A percentile compares a stretch with the other conserved stretches of the same genome.
Conservation (phyloP, 2,113 vertebrate species). For the Cottus gobio region DNA sequence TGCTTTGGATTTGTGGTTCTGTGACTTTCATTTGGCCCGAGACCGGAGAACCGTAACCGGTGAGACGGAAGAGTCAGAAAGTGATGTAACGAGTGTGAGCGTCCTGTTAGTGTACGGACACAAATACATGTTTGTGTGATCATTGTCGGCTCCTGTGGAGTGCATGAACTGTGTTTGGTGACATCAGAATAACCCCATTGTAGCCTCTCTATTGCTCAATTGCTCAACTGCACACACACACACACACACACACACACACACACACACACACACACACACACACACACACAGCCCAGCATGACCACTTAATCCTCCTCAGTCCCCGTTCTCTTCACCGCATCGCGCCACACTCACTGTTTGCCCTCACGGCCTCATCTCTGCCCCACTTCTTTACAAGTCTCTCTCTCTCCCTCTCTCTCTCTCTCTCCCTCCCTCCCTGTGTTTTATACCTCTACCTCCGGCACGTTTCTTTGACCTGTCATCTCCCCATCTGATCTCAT, state of each 20-base stretch:
- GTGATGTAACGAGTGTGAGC: not conserved
- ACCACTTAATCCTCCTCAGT: conserved; percentile 69
- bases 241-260: conserved; percentile 8
- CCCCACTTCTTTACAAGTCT: conserved; percentile 38
- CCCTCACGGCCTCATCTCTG: conserved; percentile 35
- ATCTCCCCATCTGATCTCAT: conserved; percentile 66
- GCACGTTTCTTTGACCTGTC: conserved; percentile 65
- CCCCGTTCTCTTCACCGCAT: conserved; percentile 32
- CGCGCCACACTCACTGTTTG: conserved; percentile 46
- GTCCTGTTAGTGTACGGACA: not conserved
- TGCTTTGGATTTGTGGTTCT: not conserved
- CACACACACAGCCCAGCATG: conserved; percentile 48
- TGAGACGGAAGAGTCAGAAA: not conserved
- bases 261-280: conserved; percentile 27
- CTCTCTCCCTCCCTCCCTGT: not conserved
- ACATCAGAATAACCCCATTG: conserved; percentile 50
- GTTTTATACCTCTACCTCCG: conserved; percentile 31
- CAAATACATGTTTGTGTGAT: conserved; percentile 9
- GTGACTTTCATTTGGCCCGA: not conserved
- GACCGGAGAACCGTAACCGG: not conserved
- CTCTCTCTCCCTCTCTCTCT: conserved; percentile 27
- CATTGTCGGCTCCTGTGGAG: conserved; percentile 9
- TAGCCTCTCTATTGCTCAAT: conserved; percentile 43
- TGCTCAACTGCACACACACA: conserved; percentile 28
- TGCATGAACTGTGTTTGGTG: conserved; percentile 37